Base-by-base conservation (phyloP, 1,140 invertebrate genomes). In the Megalopta genalis region DNA sequence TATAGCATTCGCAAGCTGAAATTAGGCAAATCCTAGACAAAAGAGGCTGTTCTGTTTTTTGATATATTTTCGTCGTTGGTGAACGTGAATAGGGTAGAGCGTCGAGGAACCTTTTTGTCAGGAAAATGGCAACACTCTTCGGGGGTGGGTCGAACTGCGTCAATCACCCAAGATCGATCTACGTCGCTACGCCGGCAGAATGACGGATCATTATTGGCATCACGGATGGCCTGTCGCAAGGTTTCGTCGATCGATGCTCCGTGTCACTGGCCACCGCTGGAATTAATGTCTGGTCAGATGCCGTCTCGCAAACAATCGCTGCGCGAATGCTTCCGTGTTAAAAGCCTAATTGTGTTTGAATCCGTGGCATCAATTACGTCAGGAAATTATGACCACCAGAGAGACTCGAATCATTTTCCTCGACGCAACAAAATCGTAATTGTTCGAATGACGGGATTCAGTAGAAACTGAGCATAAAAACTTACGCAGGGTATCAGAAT, bases 271-370 rank as follows among this genome's bases (percentile, higher is more conserved):
- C 83, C 86, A 90, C 87, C 88, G 89, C 88, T 77, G 69, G 82
- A 91, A 93, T 90, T 92, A 92, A 93, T 92, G 90, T 89, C 89
- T 86, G 84, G 87, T 86, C 86, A 83, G 85, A 81, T 70, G 80
- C 83, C 88, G 88, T 90, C 76, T 84, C 75, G 83, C 83, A 80
- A 92, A 87, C 88, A 89, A 92, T 92, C 88, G 90, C 90, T 86
- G 82, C 88, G 87, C 82, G 90, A 91, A 90, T 85, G 81, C 73
- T 85, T 81, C 62, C 49, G 68, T 72, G 59, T 23, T 54, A 68
- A 79, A 81, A 75, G 54, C n/a, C 21, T 57, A 57, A 57, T 57
- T 57, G 54, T 7, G 21, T 57, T 7, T 8, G 21, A 57, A 18
- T 57, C 54, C 21, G 18, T 57, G 54, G 54, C 8, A n/a, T n/a